A percentile compares a stretch with the other conserved stretches of the same genome.
Conservation (phyloP, 2,113 vertebrate species). For the Chunga burmeisteri region DNA sequence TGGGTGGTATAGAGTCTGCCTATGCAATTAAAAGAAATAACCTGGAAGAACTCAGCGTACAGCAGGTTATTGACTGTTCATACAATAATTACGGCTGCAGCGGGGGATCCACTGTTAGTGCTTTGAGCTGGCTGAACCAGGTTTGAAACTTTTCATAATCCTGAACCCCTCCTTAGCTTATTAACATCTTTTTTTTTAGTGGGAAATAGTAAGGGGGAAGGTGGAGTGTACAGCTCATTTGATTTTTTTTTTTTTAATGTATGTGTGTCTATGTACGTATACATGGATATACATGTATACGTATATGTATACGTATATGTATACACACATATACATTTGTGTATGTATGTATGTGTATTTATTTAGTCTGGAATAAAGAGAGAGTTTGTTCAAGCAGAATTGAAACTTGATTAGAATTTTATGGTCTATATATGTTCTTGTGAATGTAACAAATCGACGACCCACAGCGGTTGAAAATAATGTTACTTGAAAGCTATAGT, state of each 20-base stretch:
- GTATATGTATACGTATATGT: not conserved
- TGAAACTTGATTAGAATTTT: not conserved
- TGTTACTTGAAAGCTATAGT: not conserved
- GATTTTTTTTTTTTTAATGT: not conserved
- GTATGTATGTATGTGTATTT: not conserved
- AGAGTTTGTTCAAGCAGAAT: not conserved
- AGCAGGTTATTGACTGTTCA: constrained; percentile 92
- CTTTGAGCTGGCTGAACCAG: constrained; percentile 86
- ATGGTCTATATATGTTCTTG: not conserved
- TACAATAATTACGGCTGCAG: constrained; percentile 81
- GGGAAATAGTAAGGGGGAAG: not conserved
- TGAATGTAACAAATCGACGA: not conserved
- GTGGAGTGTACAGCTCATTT: not conserved
- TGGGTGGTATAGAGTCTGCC: constrained; percentile 82
- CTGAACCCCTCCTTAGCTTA: not conserved
- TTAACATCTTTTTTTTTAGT: not conserved
- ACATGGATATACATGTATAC: too few species aligned
- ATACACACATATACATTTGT: too few species aligned
- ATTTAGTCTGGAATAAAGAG: not conserved
- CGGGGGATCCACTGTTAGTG: constrained; percentile 80
- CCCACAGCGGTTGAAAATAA: not conserved
- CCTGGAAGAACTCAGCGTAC: constrained; percentile 84
- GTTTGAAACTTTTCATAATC: constrained; percentile 54
- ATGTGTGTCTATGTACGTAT: not conserved
- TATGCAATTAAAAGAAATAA: constrained; percentile 74